Evolutionary conservation across 2,888 invertebrate genomes (phyloP).

Genomic region (Scrobipalpa costella): DNA sequence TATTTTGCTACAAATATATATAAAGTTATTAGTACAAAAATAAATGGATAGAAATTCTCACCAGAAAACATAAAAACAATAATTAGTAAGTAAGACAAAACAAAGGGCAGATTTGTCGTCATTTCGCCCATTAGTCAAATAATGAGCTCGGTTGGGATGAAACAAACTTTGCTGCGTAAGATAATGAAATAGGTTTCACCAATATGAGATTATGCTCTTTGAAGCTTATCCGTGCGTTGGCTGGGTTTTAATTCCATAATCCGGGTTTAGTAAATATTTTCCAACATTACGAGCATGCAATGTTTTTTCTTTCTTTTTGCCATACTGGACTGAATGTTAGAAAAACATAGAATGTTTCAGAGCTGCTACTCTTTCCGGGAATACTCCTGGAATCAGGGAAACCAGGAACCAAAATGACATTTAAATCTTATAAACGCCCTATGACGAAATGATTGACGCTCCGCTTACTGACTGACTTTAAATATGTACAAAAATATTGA

Average conservation of each 20-base stretch:
- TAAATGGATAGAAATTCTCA: not conserved
- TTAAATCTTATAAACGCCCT: too few relatives aligned
- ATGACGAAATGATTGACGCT: too few relatives aligned
- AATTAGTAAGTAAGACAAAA: not conserved
- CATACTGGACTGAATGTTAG: too few relatives aligned
- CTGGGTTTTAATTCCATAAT: too few relatives aligned
- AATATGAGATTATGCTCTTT: not conserved
- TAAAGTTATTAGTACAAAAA: not conserved
- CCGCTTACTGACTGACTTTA: not conserved
- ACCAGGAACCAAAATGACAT: too few relatives aligned
- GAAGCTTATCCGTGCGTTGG: too few relatives aligned
- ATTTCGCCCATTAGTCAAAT: not conserved
- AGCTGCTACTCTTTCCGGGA: too few relatives aligned
- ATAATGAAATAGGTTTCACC: not conserved
- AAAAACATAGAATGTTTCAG: too few relatives aligned
- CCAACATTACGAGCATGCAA: too few relatives aligned
- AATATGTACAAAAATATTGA: not conserved
- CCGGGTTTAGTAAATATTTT: too few relatives aligned
- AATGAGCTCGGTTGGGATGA: not conserved
- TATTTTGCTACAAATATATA: not conserved
- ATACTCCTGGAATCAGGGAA: too few relatives aligned
- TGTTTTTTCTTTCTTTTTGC: too few relatives aligned
- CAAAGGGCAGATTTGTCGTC: not conserved
- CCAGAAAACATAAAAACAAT: not conserved
- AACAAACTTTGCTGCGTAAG: not conserved